A percentile compares a stretch with the other conserved stretches of the same genome.
phyloP scores from a whole-genome alignment of 2,113 vertebrate genomes.

The Channa maculata region DNA sequence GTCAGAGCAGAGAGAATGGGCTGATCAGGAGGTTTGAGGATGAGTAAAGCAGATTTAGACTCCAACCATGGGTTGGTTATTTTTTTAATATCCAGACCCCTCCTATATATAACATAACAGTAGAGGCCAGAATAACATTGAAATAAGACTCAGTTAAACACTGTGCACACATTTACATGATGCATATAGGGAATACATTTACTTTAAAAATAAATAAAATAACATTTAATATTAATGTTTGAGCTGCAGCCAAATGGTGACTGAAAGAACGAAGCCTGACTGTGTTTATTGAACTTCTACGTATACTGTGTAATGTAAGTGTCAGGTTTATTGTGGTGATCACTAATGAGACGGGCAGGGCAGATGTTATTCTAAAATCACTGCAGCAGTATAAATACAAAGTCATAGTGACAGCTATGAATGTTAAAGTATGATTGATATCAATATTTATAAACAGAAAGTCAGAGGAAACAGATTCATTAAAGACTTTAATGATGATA shows the following conservation, averaged over 20 bases:
- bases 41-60: slow-evolving; percentile 90
- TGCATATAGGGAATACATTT: neutral
- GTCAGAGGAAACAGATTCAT: slow-evolving; percentile 21
- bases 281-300: neutral
- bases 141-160: neutral
- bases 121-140: neutral
- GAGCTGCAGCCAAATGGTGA: too few relatives aligned
- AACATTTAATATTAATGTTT: neutral
- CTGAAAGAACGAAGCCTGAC: neutral
- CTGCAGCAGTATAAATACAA: neutral
- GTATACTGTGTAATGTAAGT: neutral
- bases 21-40: slow-evolving; percentile 83
- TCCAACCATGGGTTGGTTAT: slow-evolving; percentile 70
- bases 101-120: slow-evolving; percentile 55
- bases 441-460: slow-evolving; percentile 10
- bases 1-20: slow-evolving; percentile 34
- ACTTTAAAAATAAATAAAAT: neutral
- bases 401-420: neutral
- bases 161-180: neutral
- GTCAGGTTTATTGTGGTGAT: neutral
- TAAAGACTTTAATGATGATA: slow-evolving; percentile 77
- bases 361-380: neutral
- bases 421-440: neutral
- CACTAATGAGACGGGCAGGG: neutral
- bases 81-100: slow-evolving; percentile 72